A percentile compares a stretch with the other conserved stretches of the same genome.
Evolutionary conservation across 2,797 vertebrate species (phyloP).

Genomic region (Gouania willdenowi): DNA sequence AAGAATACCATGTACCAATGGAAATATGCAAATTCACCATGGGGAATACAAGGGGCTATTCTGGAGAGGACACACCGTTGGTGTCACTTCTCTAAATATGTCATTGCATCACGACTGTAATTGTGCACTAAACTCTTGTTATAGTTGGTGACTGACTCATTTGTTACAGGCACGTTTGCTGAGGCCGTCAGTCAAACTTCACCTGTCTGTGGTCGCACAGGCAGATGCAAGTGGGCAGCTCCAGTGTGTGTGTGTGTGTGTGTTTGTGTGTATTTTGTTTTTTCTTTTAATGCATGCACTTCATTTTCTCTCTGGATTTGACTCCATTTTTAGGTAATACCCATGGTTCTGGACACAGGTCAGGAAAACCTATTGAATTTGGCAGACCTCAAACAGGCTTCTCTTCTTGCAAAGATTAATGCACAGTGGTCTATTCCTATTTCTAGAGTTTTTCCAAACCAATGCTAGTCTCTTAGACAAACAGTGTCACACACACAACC

Average conservation of each 20-base stretch:
- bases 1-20: constrained; percentile 15
- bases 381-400: constrained; percentile 38
- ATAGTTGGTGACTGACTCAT: constrained; percentile 33
- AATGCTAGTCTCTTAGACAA: constrained; percentile 47
- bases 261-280: constrained; percentile 1
- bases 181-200: constrained; percentile 47
- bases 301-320: constrained; percentile 28
- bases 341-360: constrained; percentile 30
- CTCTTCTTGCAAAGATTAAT: constrained; percentile 31
- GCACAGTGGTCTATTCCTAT: constrained; percentile 38
- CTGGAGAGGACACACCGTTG: constrained; percentile 20
- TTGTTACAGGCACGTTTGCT: constrained; percentile 36
- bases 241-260: constrained; percentile 17
- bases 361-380: constrained; percentile 39
- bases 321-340: constrained; percentile 25
- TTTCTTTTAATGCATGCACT: constrained; percentile 3
- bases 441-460: constrained; percentile 36
- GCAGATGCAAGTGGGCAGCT: constrained; percentile 36
- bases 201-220: constrained; percentile 58
- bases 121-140: constrained; percentile 23
- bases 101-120: constrained; percentile 46
- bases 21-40: not conserved
- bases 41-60: constrained; percentile 11
- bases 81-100: constrained; percentile 46
- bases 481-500: constrained; percentile 47